phyloP scores from a whole-genome alignment of 2,888 invertebrate genomes.

The Pyrrhosoma nymphula region DNA sequence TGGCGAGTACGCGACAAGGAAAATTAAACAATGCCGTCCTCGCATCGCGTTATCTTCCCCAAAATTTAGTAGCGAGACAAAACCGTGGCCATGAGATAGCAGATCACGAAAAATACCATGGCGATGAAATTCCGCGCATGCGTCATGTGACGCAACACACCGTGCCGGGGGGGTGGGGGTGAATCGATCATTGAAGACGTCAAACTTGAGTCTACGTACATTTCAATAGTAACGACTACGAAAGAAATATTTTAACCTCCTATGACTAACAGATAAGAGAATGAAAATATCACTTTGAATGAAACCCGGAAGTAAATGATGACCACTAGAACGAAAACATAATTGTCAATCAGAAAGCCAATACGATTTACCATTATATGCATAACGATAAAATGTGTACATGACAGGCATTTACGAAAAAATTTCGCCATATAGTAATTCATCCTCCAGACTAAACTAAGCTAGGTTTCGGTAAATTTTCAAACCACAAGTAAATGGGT shows the following conservation, averaged over 20 bases:
- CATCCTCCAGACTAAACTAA: no score
- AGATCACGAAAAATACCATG: constrained; percentile 25
- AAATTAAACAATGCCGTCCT: background rate
- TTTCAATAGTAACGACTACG: background rate
- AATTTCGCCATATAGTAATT: no score
- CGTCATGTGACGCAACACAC: constrained; percentile 35
- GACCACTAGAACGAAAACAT: background rate
- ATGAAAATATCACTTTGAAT: background rate
- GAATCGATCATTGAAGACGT: constrained; percentile 42
- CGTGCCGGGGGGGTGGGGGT: constrained; percentile 21
- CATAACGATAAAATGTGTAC: background rate
- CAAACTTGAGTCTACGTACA: background rate
- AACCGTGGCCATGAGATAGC: constrained; percentile 14
- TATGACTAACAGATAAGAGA: background rate
- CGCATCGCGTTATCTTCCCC: background rate
- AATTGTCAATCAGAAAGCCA: background rate
- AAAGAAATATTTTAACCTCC: background rate
- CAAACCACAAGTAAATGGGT: no score
- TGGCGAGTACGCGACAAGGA: background rate
- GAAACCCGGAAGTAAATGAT: background rate
- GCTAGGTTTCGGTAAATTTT: no score
- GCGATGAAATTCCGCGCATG: constrained; percentile 25
- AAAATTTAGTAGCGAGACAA: background rate
- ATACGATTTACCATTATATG: background rate
- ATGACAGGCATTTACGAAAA: no score